These are phyloP conservation scores for Archips xylosteana DNA, from an alignment of 2,888 invertebrate species.

Conservation along the genomic window DNA sequence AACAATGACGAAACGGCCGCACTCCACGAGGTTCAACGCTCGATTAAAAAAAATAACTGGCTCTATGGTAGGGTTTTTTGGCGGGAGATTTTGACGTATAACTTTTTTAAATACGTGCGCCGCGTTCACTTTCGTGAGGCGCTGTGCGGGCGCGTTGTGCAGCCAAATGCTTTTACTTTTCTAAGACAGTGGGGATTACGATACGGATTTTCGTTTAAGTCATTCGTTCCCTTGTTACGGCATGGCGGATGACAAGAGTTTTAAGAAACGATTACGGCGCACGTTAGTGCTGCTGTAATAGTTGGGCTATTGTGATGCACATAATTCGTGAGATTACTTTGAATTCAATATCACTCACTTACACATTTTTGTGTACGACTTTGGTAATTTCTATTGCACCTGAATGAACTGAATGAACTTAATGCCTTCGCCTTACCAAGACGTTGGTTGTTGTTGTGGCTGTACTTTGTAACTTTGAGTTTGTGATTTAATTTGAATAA, in stretches of 20 bases:
- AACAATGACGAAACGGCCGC: constrained; percentile 64
- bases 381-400: no score
- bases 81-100: constrained; percentile 62
- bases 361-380: no score
- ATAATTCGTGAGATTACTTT: no score
- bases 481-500: no score
- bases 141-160: constrained; percentile 69
- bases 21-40: constrained; percentile 74
- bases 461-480: no score
- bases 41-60: constrained; percentile 51
- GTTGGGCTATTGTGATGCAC: not conserved
- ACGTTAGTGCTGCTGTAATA: not conserved
- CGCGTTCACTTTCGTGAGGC: constrained; percentile 75
- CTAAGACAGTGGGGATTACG: constrained; percentile 75
- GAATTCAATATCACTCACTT: not conserved
- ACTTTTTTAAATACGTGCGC: constrained; percentile 62
- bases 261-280: not conserved
- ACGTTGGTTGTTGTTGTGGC: no score
- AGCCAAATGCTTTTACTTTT: constrained; percentile 80
- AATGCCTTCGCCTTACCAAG: no score
- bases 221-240: constrained; percentile 16
- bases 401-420: no score
- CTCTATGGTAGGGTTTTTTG: constrained; percentile 55
- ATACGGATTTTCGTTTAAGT: constrained; percentile 25
- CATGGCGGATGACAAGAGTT: not conserved